These are phyloP conservation scores for Caerostris extrusa DNA, from an alignment of 1,140 invertebrate species.

Conservation along the genomic window DNA sequence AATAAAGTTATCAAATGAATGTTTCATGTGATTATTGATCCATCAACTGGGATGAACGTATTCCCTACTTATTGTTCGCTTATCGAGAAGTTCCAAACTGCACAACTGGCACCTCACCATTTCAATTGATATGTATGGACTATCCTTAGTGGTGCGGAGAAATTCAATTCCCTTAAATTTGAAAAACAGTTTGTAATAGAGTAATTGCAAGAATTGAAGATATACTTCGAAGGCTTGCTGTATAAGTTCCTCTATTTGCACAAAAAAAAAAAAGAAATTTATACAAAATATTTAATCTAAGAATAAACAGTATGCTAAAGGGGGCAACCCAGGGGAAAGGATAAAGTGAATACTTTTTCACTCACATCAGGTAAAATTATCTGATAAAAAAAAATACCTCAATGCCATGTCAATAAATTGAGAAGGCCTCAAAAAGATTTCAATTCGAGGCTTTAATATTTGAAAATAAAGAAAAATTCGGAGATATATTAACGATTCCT, in stretches of 20 bases:
- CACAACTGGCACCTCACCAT: background rate
- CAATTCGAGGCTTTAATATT: background rate
- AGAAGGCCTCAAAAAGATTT: background rate
- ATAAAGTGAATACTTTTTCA: background rate
- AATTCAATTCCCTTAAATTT: background rate
- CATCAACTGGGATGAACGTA: background rate
- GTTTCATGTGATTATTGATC: background rate
- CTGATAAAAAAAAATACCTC: background rate
- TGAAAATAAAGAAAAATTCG: slow-evolving; percentile 37
- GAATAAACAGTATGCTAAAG: background rate
- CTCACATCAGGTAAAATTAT: background rate
- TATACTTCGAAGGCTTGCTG: background rate
- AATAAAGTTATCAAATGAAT: background rate
- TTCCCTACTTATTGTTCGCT: background rate
- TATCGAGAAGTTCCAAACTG: background rate
- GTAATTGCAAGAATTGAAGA: background rate
- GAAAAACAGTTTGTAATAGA: too few relatives aligned
- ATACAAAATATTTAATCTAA: background rate
- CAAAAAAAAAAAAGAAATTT: background rate
- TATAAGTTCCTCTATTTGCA: background rate
- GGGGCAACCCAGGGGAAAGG: background rate
- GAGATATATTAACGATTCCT: background rate
- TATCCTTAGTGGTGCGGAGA: background rate
- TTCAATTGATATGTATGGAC: background rate
- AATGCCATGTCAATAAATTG: slow-evolving; percentile 2